Percentiles rank a stretch among this genome's conserved stretches.
Conservation (phyloP, 2,888 invertebrate genomes). For the Neoascia interrupta region DNA sequence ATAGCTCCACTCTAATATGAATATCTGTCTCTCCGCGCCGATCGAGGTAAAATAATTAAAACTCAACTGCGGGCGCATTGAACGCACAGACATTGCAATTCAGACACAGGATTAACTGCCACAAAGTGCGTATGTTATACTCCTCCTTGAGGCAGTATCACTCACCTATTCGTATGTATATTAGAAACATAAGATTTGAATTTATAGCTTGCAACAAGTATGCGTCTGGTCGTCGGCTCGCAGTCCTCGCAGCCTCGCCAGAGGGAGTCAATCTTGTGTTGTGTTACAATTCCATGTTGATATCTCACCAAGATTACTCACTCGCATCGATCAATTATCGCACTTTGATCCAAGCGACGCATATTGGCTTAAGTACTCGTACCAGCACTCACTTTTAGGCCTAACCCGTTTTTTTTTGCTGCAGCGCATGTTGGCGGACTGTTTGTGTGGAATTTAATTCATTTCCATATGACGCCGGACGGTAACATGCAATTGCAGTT, state of each 20-base stretch:
- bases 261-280: constrained; percentile 51
- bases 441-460: constrained; percentile 43
- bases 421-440: constrained; percentile 37
- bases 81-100: background rate
- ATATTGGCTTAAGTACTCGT: background rate
- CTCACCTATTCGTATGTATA: background rate
- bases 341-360: constrained; percentile 55
- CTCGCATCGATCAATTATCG: constrained; percentile 67
- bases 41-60: constrained; percentile 58
- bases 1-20: background rate
- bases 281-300: constrained; percentile 55
- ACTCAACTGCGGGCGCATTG: constrained; percentile 33
- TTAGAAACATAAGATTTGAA: constrained; percentile 26
- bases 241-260: constrained; percentile 2
- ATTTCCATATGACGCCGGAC: constrained; percentile 47
- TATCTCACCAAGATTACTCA: constrained; percentile 64
- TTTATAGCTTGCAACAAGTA: constrained; percentile 51
- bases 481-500: constrained; percentile 26
- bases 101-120: constrained; percentile 36
- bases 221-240: constrained; percentile 49
- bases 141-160: constrained; percentile 19
- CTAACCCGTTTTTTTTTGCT: constrained; percentile 33
- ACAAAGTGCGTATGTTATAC: constrained; percentile 52
- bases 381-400: constrained; percentile 26
- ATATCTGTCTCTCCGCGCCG: constrained; percentile 51